Conservation (phyloP, 2,113 vertebrate genomes). For the Numida meleagris region DNA sequence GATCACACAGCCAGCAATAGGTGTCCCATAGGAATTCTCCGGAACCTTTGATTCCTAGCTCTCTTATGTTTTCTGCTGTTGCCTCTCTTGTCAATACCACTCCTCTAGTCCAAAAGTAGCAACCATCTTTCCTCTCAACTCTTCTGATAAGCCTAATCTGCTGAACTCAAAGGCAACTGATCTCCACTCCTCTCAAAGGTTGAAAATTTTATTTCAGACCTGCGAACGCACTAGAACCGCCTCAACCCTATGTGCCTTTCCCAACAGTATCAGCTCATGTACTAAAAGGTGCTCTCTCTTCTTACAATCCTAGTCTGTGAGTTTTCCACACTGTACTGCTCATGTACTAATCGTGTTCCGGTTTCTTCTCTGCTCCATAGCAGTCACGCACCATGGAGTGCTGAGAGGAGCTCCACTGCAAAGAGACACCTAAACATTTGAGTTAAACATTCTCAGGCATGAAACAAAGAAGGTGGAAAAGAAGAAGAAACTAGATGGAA, state of each 20-base stretch:
- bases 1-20: neutral
- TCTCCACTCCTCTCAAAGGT: neutral
- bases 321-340: neutral
- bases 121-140: neutral
- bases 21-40: neutral
- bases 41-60: neutral
- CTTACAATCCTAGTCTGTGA: neutral
- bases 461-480: neutral
- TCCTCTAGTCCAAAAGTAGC: neutral
- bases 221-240: neutral
- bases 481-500: conserved; percentile 16
- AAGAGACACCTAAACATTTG: neutral
- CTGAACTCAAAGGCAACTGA: neutral
- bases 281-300: neutral
- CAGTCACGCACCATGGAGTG: neutral
- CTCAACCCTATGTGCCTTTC: neutral
- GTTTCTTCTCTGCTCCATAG: neutral
- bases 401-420: neutral
- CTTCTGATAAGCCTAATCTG: neutral
- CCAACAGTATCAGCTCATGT: neutral
- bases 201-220: neutral
- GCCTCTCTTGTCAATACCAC: neutral
- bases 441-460: neutral
- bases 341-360: neutral
- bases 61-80: neutral